Conservation (phyloP, 2,888 invertebrate species). For the Melanchra persicariae region DNA sequence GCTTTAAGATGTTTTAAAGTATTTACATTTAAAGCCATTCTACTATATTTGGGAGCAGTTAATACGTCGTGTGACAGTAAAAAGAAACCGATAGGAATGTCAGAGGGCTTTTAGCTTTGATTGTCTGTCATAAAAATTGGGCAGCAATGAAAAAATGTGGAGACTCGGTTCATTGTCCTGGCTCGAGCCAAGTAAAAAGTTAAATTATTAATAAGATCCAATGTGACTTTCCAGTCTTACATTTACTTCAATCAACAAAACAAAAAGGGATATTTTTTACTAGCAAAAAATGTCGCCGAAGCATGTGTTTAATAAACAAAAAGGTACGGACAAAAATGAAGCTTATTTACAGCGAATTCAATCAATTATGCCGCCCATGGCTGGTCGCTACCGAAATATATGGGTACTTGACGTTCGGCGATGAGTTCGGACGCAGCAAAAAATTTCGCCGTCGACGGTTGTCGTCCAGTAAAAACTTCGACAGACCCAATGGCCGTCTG, state of each 20-base stretch:
- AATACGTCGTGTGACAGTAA: conserved; percentile 48
- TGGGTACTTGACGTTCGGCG: conserved; percentile 83
- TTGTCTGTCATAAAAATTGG: conserved; percentile 66
- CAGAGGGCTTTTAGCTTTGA: conserved; percentile 63
- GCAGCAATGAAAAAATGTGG: conserved; percentile 56
- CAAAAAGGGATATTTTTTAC: conserved; percentile 63
- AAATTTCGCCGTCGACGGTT: conserved; percentile 79
- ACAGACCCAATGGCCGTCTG: conserved; percentile 78
- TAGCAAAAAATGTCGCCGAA: conserved; percentile 66
- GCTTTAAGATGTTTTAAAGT: conserved; percentile 50
- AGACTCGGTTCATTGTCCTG: conserved; percentile 60
- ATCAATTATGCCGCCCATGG: conserved; percentile 86
- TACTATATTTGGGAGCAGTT: conserved; percentile 56
- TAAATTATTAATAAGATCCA: conserved; percentile 66
- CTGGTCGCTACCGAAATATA: conserved; percentile 83
- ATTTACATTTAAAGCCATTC: conserved; percentile 45
- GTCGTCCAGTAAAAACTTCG: conserved; percentile 84
- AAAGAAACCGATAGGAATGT: conserved; percentile 57
- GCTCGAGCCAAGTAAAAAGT: conserved; percentile 53
- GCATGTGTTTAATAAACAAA: conserved; percentile 67
- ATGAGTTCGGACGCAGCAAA: conserved; percentile 85
- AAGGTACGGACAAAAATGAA: conserved; percentile 74
- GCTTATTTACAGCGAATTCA: conserved; percentile 84
- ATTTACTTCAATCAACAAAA: conserved; percentile 55
- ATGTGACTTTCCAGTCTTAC: conserved; percentile 60